These are phyloP conservation scores for Teleopsis dalmanni DNA, from an alignment of 1,140 invertebrate species.

Conservation along the genomic window DNA sequence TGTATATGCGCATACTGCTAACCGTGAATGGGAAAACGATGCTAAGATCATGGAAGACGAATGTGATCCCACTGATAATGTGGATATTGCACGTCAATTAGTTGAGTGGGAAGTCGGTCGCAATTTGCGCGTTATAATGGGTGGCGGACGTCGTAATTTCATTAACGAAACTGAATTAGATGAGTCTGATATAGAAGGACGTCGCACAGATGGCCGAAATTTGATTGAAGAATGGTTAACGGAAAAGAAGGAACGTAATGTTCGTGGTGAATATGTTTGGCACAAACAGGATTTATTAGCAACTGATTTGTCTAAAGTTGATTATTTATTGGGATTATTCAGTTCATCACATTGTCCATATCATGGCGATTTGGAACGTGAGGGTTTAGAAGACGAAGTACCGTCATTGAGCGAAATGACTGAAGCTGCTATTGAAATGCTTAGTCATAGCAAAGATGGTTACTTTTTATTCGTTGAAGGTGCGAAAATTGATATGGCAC, in stretches of 20 bases:
- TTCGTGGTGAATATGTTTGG: slow-evolving; percentile 51
- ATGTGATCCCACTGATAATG: slow-evolving; percentile 34
- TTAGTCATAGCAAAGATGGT: slow-evolving; percentile 58
- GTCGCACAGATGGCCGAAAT: slow-evolving; percentile 43
- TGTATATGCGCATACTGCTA: slow-evolving; percentile 60
- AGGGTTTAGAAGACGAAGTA: slow-evolving; percentile 53
- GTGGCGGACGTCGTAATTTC: slow-evolving; percentile 58
- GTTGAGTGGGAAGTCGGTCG: slow-evolving; percentile 52
- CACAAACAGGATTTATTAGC: slow-evolving; percentile 48
- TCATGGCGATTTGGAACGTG: slow-evolving; percentile 47
- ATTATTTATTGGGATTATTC: slow-evolving; percentile 46
- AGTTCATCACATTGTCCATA: slow-evolving; percentile 46
- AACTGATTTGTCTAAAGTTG: slow-evolving; percentile 37
- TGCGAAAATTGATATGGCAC: slow-evolving; percentile 61
- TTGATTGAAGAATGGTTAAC: slow-evolving; percentile 46
- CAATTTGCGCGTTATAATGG: slow-evolving; percentile 53
- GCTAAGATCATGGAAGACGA: slow-evolving; percentile 44
- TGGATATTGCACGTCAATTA: slow-evolving; percentile 52
- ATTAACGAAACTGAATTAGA: slow-evolving; percentile 44
- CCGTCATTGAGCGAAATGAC: slow-evolving; percentile 69
- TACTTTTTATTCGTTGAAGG: slow-evolving; percentile 54
- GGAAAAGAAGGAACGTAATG: slow-evolving; percentile 19
- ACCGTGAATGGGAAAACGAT: slow-evolving; percentile 68
- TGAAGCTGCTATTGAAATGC: slow-evolving; percentile 57
- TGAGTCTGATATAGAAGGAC: slow-evolving; percentile 44